Conservation (phyloP, 1,140 invertebrate genomes). For the Cydia splendana region DNA sequence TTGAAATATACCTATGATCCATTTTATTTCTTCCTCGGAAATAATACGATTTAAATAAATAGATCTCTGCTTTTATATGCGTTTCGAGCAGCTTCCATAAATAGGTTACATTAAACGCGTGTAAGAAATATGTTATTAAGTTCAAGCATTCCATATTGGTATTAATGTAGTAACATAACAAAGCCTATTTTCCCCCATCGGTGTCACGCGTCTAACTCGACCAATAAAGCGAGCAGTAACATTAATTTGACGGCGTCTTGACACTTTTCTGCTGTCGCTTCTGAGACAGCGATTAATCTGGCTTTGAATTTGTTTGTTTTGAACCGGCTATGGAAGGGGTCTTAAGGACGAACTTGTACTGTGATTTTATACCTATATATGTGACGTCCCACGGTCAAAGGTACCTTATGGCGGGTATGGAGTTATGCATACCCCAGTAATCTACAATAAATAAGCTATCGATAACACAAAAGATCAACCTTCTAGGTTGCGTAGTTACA, state of each 20-base stretch:
- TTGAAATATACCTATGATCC: too few species aligned
- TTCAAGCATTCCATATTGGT: background rate
- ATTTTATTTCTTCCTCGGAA: too few species aligned
- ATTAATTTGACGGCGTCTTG: constrained; percentile 26
- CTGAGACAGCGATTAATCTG: background rate
- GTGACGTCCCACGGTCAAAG: too few species aligned
- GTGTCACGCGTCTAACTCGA: background rate
- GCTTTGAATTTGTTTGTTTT: constrained; percentile 23
- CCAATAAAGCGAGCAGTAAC: constrained; percentile 2
- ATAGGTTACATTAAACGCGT: background rate
- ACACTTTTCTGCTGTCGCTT: constrained; percentile 18
- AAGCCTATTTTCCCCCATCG: background rate
- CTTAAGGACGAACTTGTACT: background rate
- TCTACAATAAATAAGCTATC: too few species aligned
- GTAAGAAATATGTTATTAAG: background rate
- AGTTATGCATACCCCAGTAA: too few species aligned
- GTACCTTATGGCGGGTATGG: too few species aligned
- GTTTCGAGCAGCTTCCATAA: background rate
- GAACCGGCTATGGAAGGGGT: background rate
- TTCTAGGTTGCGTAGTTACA: too few species aligned
- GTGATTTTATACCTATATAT: background rate
- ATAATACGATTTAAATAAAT: too few species aligned
- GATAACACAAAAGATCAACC: too few species aligned
- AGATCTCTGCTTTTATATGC: too few species aligned
- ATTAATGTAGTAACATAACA: background rate